These are phyloP conservation scores for Chamaea fasciata DNA, from an alignment of 2,113 vertebrate species.

Conservation along the genomic window DNA sequence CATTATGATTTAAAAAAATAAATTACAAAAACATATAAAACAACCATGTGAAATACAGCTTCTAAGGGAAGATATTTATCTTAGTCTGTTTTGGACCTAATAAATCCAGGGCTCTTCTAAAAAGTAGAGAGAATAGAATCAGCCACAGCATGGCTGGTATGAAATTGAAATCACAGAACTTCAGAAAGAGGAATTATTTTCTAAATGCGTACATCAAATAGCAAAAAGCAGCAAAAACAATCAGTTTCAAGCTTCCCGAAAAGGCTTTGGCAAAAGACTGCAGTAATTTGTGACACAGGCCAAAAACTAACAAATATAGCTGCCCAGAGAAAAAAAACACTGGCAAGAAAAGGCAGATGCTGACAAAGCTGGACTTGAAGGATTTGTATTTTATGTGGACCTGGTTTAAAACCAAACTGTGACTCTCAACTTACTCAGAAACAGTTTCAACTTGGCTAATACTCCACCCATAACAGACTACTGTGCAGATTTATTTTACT, in stretches of 20 bases:
- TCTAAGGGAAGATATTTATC: neutral
- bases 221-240: neutral
- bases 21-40: neutral
- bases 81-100: neutral
- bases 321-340: neutral
- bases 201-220: neutral
- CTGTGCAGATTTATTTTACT: conserved; percentile 44
- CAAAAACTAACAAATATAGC: conserved; percentile 49
- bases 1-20: neutral
- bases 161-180: conserved; percentile 12
- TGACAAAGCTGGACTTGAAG: conserved; percentile 23
- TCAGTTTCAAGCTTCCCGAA: neutral
- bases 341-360: conserved; percentile 28
- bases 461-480: conserved; percentile 18
- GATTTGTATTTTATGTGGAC: conserved; percentile 5
- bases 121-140: neutral
- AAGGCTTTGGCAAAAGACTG: neutral
- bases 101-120: neutral
- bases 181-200: conserved; percentile 21
- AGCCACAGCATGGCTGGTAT: neutral
- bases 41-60: neutral
- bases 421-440: conserved; percentile 38
- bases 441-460: conserved; percentile 38
- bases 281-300: conserved; percentile 24
- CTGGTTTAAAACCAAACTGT: conserved; percentile 43